Evolutionary conservation across 2,797 vertebrate species (phyloP), one percentile per base, ranked within the genome.

Genomic region (Smutsia gigantea): DNA sequence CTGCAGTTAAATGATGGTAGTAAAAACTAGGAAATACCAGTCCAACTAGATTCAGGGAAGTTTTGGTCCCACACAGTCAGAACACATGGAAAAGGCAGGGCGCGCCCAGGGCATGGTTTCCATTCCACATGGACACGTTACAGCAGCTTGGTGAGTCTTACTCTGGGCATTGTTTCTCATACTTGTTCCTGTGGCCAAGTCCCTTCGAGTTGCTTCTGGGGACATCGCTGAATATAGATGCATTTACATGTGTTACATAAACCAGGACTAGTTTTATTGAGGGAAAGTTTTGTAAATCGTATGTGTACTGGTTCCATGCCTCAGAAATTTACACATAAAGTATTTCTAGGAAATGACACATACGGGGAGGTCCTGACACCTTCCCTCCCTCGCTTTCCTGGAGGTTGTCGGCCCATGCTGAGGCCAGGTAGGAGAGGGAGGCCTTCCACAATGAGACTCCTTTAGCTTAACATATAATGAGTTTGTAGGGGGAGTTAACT

Each of bases 121-220:
- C 27, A 0, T 31, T 59, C n/a, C 11, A 11, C 4, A 29, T 4
- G 34, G 42, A 31, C 27, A 1, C 14, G 1, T 21, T 39, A 53
- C 7, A 18, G 39, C n/a, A 29, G 10, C 4, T 4, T 1, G 5
- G 31, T 42, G 21, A 25, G 17, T 17, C n/a, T 66, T 21, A 25
- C 25, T 34, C 53, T 25, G 5, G 19, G 25, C 7, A 25, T 18
- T 55, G 39, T 6, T 6, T 72, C n/a, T 46, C 25, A 59, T 5
- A 10, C n/a, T 42, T 68, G 39, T 14, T n/a, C 31, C 57, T 61
- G 83, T 31, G 51, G 19, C 68, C 23, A 15, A 17, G 49, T 78
- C 6, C 29, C 75, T 53, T 14, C 9, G 7, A 53, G 27, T 66
- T 18, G 1, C 42, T 55, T 87, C 55, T 66, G 55, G 37, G 71